Base-by-base conservation (phyloP, 1,140 invertebrate genomes). In the Penaeus indicus region DNA sequence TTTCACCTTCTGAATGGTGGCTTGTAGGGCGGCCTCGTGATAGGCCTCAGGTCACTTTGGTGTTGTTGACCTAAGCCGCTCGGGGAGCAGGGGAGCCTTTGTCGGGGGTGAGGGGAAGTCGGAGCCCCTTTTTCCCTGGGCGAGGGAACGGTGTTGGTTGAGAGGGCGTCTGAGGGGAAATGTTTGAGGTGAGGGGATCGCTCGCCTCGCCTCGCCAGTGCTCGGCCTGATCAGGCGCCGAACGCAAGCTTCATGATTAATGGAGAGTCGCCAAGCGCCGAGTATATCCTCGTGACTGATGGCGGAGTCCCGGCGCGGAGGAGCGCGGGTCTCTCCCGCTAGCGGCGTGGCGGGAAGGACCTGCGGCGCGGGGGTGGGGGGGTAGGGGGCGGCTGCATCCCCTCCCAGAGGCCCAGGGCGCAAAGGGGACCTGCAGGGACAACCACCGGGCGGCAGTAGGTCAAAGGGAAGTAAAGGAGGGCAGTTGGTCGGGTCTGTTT, bases 61-160 rank as follows among this genome's bases (percentile, higher is more conserved):
- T 25, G 60, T 77, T 86, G 85, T 86, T 86, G 85, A 86, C 75
- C 85, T 86, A 80, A 86, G 85, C 85, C 77, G 84, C 77, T 67
- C 61, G 60, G 81, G 81, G 54, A 38, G 38, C 32, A 62, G 75
- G 42, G 61, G 54, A 22, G 22, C 81, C 85, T 86, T 86, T 81
- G 61, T 81, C 25, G 78, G 75, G 27, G 60, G 13, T 47, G 78
- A 87, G 85, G 78, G 85, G 47, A 54, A 77, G 2, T 61, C 61
- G 72, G 78, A 42, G 85, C 77, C 80, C 80, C 67, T 86, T 38
- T 60, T 82, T 87, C 54, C 54, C 54, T 54, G 54, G 54, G 54
- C 54, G 54, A 54, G 54, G 54, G 54, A 54, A 54, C 16, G 54
- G 54, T 54, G 54, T 54, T 13, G 54, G 54, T 54, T 82, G 80